Percentiles rank a stretch among this genome's conserved stretches.
These are phyloP conservation scores for Cabera pusaria DNA, from an alignment of 2,888 invertebrate species.

Conservation along the genomic window DNA sequence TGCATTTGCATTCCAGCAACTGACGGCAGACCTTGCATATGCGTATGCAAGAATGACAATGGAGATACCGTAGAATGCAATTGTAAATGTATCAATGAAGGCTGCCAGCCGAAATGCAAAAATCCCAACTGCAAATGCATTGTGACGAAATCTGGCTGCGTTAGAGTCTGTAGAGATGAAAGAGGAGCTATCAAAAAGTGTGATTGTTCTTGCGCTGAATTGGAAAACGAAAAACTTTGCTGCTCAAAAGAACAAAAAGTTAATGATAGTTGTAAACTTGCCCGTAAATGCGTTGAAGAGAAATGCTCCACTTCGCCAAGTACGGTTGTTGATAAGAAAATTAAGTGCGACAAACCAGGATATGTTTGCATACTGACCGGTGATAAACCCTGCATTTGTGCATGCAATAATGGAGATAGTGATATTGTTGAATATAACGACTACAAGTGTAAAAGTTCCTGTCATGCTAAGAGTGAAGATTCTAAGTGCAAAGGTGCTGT, in stretches of 20 bases:
- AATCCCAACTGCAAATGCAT: conserved; percentile 1
- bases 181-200: conserved; percentile 22
- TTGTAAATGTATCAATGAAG: background rate
- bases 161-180: conserved; percentile 26
- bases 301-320: no score
- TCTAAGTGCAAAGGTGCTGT: background rate
- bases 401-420: no score
- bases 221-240: conserved; percentile 18
- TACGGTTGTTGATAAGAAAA: no score
- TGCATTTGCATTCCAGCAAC: conserved; percentile 37
- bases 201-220: conserved; percentile 9
- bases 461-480: background rate
- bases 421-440: background rate
- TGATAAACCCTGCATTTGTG: no score
- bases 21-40: conserved; percentile 29
- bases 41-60: conserved; percentile 34
- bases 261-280: no score
- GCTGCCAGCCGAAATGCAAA: conserved; percentile 1
- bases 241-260: conserved; percentile 17
- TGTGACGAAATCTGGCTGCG: conserved; percentile 25
- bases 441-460: no score
- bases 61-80: conserved; percentile 29
- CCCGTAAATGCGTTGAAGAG: no score
- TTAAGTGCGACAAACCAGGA: no score
- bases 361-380: no score